Evolutionary conservation across 2,888 invertebrate genomes (phyloP).

Genomic region (Agapostemon virescens): DNA sequence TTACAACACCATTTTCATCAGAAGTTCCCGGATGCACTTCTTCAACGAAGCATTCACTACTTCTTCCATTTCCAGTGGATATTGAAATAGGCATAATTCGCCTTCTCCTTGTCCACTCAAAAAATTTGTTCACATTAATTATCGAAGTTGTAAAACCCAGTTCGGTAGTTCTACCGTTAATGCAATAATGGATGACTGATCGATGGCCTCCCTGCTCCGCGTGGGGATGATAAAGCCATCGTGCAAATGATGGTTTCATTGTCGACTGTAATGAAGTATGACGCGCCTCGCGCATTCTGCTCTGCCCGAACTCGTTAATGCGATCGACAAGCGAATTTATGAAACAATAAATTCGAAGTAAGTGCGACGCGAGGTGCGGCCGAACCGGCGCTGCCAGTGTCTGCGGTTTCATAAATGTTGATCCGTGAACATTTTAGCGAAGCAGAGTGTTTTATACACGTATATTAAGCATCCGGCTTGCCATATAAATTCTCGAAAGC

Average conservation of each 20-base stretch:
- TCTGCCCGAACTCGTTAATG: not conserved
- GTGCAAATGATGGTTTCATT: not conserved
- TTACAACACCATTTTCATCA: no score
- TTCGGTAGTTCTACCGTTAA: no score
- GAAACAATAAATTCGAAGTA: slow-evolving; percentile 2
- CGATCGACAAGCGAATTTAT: slow-evolving; percentile 3
- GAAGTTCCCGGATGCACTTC: no score
- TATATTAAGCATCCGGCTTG: not conserved
- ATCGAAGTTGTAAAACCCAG: no score
- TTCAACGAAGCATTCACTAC: no score
- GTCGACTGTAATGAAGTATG: slow-evolving; percentile 1
- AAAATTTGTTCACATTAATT: no score
- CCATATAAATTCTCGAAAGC: not conserved
- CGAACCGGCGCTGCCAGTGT: not conserved
- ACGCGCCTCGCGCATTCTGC: not conserved
- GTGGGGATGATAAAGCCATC: not conserved
- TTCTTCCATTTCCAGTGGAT: no score
- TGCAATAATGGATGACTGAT: not conserved
- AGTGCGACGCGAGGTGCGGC: not conserved
- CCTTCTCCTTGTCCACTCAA: no score
- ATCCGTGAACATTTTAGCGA: not conserved
- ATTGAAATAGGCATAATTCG: no score
- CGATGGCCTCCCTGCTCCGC: not conserved
- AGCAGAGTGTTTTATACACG: not conserved
- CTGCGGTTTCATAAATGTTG: not conserved